Base-by-base conservation (phyloP, 2,888 invertebrate genomes). In the Polyploca ridens region DNA sequence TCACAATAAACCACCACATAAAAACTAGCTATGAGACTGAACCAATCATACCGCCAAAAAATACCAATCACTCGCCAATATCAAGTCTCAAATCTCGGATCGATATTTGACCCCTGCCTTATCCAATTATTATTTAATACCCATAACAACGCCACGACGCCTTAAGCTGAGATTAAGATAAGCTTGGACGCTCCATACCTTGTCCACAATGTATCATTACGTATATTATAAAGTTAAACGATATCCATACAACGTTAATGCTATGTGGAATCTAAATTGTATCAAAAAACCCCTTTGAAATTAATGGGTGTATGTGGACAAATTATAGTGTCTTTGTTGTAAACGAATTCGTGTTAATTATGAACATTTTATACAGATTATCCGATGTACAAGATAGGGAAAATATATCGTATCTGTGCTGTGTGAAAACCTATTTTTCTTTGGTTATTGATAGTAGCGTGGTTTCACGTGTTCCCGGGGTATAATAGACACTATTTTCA, bases 61-160 rank as follows among this genome's bases (percentile, higher is more conserved):
- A 14, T 7, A 10, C 46, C 46, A 46, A 46, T 46, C 54, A 54
- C 54, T 54, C 19, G 54, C 54, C 54, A 54, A 54, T 54, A 54
- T 54, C 10, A 19, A 58, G 60, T 54, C 66, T 72, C 77, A 84
- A 87, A 82, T 82, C 76, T 76, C 74, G 77, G 74, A 86, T 86
- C 88, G 77, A 86, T 86, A 84, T 78, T 89, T 91, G 90, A 89
- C 90, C 89, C 81, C 76, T 85, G 85, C 78, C 78, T 89, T 89
- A 92, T 91, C 91, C 92, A 91, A 91, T 91, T 91, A 91, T 88
- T 90, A 88, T 88, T 89, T 89, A 90, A 91, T 90, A 88, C 85
- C 89, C 87, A 86, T 86, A 87, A 88, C 81, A 80, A 82, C 82
- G 83, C 79, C 77, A 78, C 85, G 87, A 89, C 83, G 90, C 87